phyloP scores from a whole-genome alignment of 2,113 vertebrate genomes.

The Epinephelus cyanopodus region DNA sequence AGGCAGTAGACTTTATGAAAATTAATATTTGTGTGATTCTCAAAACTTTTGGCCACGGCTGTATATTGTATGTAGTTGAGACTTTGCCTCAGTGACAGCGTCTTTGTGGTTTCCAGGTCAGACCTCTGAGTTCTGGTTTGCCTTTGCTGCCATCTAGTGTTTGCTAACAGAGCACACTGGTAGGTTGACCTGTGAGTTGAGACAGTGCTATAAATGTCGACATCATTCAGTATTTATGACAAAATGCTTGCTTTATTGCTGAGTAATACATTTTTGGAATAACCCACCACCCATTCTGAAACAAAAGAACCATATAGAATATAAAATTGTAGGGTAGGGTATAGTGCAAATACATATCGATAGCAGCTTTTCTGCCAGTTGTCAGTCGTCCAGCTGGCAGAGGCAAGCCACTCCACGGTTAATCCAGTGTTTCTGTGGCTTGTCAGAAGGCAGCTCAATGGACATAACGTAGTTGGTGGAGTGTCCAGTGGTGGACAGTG shows the following conservation, averaged over 20 bases:
- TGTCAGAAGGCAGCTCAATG: slow-evolving; percentile 86
- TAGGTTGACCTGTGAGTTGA: neutral
- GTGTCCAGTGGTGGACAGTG: slow-evolving; percentile 95
- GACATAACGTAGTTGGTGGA: slow-evolving; percentile 92
- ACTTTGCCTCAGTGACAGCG: neutral
- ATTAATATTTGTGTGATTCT: no score
- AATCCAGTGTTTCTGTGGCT: slow-evolving; percentile 93
- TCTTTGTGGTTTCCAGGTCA: neutral
- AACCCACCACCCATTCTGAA: neutral
- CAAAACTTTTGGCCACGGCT: no score
- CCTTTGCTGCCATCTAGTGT: slow-evolving; percentile 68
- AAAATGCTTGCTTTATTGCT: slow-evolving; percentile 7
- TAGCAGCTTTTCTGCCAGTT: neutral
- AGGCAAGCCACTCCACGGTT: slow-evolving; percentile 93
- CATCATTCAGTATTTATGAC: neutral
- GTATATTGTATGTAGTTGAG: neutral
- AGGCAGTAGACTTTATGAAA: no score
- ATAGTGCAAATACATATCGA: no score
- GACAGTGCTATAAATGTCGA: neutral
- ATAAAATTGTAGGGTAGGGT: slow-evolving; percentile 10
- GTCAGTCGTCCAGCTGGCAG: slow-evolving; percentile 92
- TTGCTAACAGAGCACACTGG: neutral
- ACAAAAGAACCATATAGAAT: neutral
- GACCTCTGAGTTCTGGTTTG: neutral
- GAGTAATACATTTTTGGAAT: neutral